Evolutionary conservation across 1,140 invertebrate genomes (phyloP).

Genomic region (Drosophila navojoa): DNA sequence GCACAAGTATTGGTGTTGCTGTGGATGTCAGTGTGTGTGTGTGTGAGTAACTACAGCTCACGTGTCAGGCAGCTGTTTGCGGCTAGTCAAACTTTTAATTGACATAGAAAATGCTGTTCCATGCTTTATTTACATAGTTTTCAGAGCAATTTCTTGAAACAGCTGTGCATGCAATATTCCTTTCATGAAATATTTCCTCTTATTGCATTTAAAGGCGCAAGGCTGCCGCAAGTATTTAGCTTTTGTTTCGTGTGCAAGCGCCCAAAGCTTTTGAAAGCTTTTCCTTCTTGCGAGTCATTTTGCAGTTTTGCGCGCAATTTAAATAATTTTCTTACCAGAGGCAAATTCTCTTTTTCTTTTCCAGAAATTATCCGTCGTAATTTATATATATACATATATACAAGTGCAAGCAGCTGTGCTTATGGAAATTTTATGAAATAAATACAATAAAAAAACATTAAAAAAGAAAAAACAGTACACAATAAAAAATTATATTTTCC

Average conservation of each 20-base stretch:
- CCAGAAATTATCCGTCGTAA: conserved; percentile 17
- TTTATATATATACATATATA: background rate
- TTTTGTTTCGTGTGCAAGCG: conserved; percentile 24
- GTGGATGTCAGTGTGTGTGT: background rate
- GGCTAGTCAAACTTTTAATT: conserved; percentile 12
- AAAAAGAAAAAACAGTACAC: background rate
- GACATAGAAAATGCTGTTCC: background rate
- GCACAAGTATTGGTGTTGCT: background rate
- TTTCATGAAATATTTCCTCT: background rate
- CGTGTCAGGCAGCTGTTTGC: conserved; percentile 33
- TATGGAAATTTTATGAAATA: background rate
- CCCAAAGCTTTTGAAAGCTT: conserved; percentile 50
- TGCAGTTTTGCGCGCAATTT: conserved; percentile 52
- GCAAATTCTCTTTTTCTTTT: background rate
- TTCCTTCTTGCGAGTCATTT: too few relatives aligned
- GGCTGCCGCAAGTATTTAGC: conserved; percentile 43
- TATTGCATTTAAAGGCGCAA: conserved; percentile 31
- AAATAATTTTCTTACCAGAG: background rate
- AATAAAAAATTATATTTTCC: too few relatives aligned
- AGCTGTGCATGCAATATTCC: background rate
- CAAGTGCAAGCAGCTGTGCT: conserved; percentile 5
- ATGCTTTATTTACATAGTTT: background rate
- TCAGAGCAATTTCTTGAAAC: background rate
- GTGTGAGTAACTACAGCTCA: conserved; percentile 6
- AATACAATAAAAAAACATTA: too few relatives aligned